Base-by-base conservation (phyloP, 2,888 invertebrate genomes). In the Pardosa pseudoannulata region DNA sequence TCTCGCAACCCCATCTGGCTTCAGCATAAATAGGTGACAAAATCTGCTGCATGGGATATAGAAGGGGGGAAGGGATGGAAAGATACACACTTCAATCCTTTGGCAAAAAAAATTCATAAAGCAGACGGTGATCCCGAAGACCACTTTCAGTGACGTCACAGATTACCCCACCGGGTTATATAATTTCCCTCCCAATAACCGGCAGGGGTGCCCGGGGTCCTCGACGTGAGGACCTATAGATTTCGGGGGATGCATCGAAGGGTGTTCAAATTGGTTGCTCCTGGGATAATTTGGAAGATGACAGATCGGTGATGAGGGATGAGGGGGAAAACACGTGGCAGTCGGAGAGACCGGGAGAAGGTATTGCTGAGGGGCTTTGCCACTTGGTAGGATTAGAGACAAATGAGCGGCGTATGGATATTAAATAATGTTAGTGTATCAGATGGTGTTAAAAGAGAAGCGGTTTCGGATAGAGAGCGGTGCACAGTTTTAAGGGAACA, bases 11-110 rank as follows among this genome's bases (percentile, higher is more conserved):
- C 76, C 78, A 78, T 78, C 78, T 78, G 68, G 36, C 67, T 23
- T 46, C 67, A 50, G 50, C 76, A 76, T 74, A 83, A 83, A 83
- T 67, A 83, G 82, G 82, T 76, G 82, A 83, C 76, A 74, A 83
- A 83, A 75, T 36, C 41, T 50, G n/a, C 19, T 67, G 67, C 11
- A 31, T 67, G 0, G n/a, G n/a, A n/a, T n/a, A n/a, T n/a, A n/a
- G n/a, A 2, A 16, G 0, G 64, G 0, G 29, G 11, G 9, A 13
- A 19, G 67, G 19, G 67, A 9, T n/a, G 9, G n/a, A 11, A 0
- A 13, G 19, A 28, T 6, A 29, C 0, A 65, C 31, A 32, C 9
- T 36, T 67, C 29, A 65, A 31, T 65, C 31, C 65, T 65, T 56
- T 56, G 23, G 23, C 56, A 56, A 46, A 46, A 56, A 56, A 46